Conservation (phyloP, 1,140 invertebrate genomes). For the Reticulitermes speratus region DNA sequence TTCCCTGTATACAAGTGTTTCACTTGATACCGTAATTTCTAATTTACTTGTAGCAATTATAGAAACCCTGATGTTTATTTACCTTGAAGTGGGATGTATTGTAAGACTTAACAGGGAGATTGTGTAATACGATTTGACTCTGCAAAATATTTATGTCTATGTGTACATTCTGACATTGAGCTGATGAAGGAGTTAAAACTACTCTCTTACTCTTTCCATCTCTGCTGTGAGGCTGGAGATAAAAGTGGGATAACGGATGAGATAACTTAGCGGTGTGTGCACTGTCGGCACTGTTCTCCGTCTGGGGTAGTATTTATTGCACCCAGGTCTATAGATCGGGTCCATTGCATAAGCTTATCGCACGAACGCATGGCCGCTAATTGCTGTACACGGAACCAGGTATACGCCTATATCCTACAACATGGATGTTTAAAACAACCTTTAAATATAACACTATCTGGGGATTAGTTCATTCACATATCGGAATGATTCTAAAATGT, state of each 20-base stretch:
- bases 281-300: background rate
- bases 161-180: background rate
- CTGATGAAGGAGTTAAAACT: background rate
- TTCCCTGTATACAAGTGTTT: background rate
- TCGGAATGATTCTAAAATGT: too few relatives aligned
- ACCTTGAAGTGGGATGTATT: background rate
- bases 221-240: background rate
- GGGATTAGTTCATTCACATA: too few relatives aligned
- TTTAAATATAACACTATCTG: too few relatives aligned
- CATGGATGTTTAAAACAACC: background rate
- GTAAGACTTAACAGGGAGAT: background rate
- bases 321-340: background rate
- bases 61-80: background rate
- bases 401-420: background rate
- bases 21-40: background rate
- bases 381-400: background rate
- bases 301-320: background rate
- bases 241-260: background rate
- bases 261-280: background rate
- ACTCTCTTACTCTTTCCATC: background rate
- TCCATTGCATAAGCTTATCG: slow-evolving; percentile 11
- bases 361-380: background rate
- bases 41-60: background rate
- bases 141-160: background rate
- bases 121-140: background rate